A percentile compares a stretch with the other conserved stretches of the same genome.
These are phyloP conservation scores for Cryptus viduatorius DNA, from an alignment of 2,888 invertebrate genomes.

Conservation along the genomic window DNA sequence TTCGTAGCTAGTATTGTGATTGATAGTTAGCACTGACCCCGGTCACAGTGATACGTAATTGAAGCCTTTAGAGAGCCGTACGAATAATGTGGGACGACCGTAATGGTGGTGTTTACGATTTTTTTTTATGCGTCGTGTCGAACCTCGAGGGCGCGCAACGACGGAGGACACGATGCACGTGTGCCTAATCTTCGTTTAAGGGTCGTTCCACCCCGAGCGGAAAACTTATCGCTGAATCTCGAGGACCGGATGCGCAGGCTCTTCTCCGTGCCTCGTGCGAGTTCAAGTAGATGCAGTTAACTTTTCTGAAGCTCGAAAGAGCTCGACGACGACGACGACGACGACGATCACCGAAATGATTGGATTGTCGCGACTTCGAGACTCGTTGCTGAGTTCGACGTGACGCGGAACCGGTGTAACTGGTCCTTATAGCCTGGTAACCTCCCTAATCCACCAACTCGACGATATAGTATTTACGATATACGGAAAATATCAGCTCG, in stretches of 20 bases:
- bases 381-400: slow-evolving; percentile 58
- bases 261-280: slow-evolving; percentile 42
- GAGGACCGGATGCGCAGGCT: slow-evolving; percentile 58
- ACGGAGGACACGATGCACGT: not conserved
- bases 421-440: slow-evolving; percentile 68
- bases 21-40: slow-evolving; percentile 68
- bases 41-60: slow-evolving; percentile 61
- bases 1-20: slow-evolving; percentile 65
- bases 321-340: slow-evolving; percentile 25
- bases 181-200: slow-evolving; percentile 47
- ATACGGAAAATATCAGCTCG: slow-evolving; percentile 12
- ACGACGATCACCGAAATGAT: slow-evolving; percentile 42
- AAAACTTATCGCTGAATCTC: slow-evolving; percentile 38
- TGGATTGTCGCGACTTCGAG: slow-evolving; percentile 61
- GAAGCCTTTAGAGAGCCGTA: slow-evolving; percentile 59
- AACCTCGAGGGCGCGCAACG: slow-evolving; percentile 1
- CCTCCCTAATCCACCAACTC: slow-evolving; percentile 61
- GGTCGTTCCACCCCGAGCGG: slow-evolving; percentile 34
- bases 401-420: slow-evolving; percentile 65
- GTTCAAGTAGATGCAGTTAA: slow-evolving; percentile 61
- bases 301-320: slow-evolving; percentile 36
- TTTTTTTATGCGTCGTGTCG: not conserved
- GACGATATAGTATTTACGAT: slow-evolving; percentile 6
- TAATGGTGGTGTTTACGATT: slow-evolving; percentile 45
- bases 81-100: slow-evolving; percentile 52